Evolutionary conservation across 1,140 invertebrate species (phyloP), one percentile per base, ranked within the genome.

Genomic region (Zaprionus kolodkinae): DNA sequence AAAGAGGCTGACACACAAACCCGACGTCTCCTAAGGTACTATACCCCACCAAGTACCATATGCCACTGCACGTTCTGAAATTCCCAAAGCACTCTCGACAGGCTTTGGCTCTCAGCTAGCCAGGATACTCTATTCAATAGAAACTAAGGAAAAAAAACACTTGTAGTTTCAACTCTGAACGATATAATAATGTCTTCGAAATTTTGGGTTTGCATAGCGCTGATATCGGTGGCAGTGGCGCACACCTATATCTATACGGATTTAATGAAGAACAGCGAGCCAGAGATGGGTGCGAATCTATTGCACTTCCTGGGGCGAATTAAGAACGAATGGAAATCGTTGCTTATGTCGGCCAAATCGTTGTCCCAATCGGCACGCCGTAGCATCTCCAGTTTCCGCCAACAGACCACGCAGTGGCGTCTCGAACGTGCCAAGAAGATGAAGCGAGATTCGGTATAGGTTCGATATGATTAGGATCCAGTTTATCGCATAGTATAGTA

Each of bases 151-250:
- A 1, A 4, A 3, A 35, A 35, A 35, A 35, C 33, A 9, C 1
- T 35, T 10, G 0, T 9, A 7, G 6, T 10, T 12, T 1, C 12
- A 50, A 15, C n/a, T 45, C 40, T 3, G 40, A 15, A 9, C 2
- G 10, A 55, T 13, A 21, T 73, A 13, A 50, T 13, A 27, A 77
- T 69, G 65, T 43, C 33, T 68, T 36, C 43, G 6, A 73, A 68
- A 38, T 72, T 72, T 13, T 72, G 68, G 67, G 11, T 76, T 15
- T 57, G 13, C 10, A 30, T 45, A 3, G 36, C 62, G 10, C 2
- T 72, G 13, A 0, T 76, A 11, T 45, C 59, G 11, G 33, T 68
- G 54, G 35, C 10, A 5, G 10, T 76, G 3, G 67, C 57, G 0
- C 56, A 72, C 11, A 54, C 38, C 12, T 76, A 60, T 12, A 40